These are phyloP conservation scores for Lepidurus couesii DNA, from an alignment of 1,140 invertebrate genomes.

Conservation along the genomic window DNA sequence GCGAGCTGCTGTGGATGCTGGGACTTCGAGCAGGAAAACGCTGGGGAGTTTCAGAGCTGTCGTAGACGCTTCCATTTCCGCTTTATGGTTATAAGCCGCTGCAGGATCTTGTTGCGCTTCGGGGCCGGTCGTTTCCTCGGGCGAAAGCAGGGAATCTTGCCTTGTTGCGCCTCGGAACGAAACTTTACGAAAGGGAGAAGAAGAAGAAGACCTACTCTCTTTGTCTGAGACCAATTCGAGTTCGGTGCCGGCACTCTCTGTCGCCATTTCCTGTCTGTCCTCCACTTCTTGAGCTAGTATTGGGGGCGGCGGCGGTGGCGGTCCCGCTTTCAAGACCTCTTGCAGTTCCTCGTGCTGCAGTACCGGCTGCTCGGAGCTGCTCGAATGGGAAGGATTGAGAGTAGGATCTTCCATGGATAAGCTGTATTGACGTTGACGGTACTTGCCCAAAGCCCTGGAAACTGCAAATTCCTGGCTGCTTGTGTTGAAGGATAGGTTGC, in stretches of 20 bases:
- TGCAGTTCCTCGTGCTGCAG: neutral
- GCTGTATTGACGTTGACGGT: constrained; percentile 59
- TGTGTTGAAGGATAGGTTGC: neutral
- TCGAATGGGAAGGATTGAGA: neutral
- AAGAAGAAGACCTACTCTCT: neutral
- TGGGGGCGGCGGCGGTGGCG: neutral
- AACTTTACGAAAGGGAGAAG: neutral
- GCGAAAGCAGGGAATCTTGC: neutral
- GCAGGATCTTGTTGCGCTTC: neutral
- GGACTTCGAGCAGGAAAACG: neutral
- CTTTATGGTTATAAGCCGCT: neutral
- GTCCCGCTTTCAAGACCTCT: neutral
- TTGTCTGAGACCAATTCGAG: neutral
- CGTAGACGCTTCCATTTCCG: neutral
- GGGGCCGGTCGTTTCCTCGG: neutral
- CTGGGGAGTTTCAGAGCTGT: neutral
- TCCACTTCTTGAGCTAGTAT: neutral
- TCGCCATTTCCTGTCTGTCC: neutral
- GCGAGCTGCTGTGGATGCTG: neutral
- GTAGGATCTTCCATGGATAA: constrained; percentile 24
- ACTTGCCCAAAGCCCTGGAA: constrained; percentile 72
- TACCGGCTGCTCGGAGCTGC: neutral
- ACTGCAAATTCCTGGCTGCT: constrained; percentile 67
- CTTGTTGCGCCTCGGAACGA: neutral
- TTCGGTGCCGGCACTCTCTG: neutral